These are phyloP conservation scores for Drosophila kanapiae DNA, from an alignment of 1,140 invertebrate species.

Conservation along the genomic window DNA sequence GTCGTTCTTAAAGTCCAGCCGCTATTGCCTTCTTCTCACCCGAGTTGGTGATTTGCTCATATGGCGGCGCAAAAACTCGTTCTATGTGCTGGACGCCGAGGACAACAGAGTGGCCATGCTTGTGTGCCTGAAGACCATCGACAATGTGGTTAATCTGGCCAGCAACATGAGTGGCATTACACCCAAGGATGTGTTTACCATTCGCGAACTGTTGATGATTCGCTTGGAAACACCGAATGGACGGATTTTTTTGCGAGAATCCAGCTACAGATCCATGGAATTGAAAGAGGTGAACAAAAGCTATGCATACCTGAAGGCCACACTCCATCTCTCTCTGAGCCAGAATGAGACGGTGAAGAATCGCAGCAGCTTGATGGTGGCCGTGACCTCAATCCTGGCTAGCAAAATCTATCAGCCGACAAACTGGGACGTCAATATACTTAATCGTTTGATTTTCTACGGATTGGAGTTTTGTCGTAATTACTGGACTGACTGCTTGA, in stretches of 20 bases:
- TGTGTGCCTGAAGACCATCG: slow-evolving; percentile 54
- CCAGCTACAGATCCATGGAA: slow-evolving; percentile 31
- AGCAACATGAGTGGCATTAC: slow-evolving; percentile 45
- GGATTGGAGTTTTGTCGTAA: slow-evolving; percentile 67
- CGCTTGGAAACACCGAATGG: slow-evolving; percentile 64
- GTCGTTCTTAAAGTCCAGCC: slow-evolving; percentile 50
- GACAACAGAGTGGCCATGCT: slow-evolving; percentile 56
- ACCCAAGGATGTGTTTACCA: slow-evolving; percentile 38
- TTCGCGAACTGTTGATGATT: slow-evolving; percentile 67
- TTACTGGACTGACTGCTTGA: slow-evolving; percentile 49
- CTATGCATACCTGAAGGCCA: slow-evolving; percentile 70
- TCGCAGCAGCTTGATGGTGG: slow-evolving; percentile 63
- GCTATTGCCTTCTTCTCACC: slow-evolving; percentile 60
- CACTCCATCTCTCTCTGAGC: slow-evolving; percentile 60
- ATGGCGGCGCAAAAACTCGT: slow-evolving; percentile 53
- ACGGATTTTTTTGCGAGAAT: slow-evolving; percentile 42
- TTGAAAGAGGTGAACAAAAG: slow-evolving; percentile 67
- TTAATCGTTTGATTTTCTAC: slow-evolving; percentile 73
- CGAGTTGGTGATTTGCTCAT: slow-evolving; percentile 58
- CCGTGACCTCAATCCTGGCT: slow-evolving; percentile 61
- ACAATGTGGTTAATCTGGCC: slow-evolving; percentile 69
- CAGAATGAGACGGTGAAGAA: slow-evolving; percentile 39
- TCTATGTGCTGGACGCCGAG: slow-evolving; percentile 65
- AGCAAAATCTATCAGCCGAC: slow-evolving; percentile 79
- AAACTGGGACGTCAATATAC: slow-evolving; percentile 63